Conservation (phyloP, 2,113 vertebrate genomes). For the Tilapia sparmanii region DNA sequence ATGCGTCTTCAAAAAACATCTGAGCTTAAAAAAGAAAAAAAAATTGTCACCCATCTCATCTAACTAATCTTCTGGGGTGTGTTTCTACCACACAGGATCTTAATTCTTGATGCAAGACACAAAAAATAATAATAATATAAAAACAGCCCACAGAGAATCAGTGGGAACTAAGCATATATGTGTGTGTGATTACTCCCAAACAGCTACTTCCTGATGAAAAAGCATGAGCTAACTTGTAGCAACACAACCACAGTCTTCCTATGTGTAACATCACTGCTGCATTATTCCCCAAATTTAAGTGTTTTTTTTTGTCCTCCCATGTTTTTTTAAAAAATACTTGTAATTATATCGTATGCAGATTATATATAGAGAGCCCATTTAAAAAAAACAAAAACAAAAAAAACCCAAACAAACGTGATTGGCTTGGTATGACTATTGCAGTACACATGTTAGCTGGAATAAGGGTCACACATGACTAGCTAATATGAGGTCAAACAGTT, state of each 20-base stretch:
- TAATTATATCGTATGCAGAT: conserved; percentile 55
- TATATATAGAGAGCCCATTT: conserved; percentile 65
- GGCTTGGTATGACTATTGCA: conserved; percentile 60
- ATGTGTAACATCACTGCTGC: conserved; percentile 16
- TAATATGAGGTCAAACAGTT: conserved; percentile 47
- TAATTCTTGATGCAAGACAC: conserved; percentile 79
- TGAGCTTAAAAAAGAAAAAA: not conserved
- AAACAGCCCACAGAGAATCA: conserved; percentile 53
- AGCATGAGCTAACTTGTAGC: not conserved
- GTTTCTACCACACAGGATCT: conserved; percentile 50
- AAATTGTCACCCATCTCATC: not conserved
- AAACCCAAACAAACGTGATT: not conserved
- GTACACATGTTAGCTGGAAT: conserved; percentile 57
- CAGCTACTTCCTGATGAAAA: conserved; percentile 14
- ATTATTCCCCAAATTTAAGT: not conserved
- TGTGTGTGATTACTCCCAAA: conserved; percentile 7
- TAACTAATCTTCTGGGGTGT: conserved; percentile 11
- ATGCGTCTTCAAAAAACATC: not conserved
- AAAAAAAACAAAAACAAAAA: not conserved
- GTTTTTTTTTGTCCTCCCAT: not conserved
- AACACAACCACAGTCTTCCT: not conserved
- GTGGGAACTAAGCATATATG: conserved; percentile 25
- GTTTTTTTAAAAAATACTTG: conserved; percentile 45
- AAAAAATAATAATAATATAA: conserved; percentile 48
- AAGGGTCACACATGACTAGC: conserved; percentile 42